Evolutionary conservation across 2,113 vertebrate species (phyloP).

Genomic region (Sturnira hondurensis): DNA sequence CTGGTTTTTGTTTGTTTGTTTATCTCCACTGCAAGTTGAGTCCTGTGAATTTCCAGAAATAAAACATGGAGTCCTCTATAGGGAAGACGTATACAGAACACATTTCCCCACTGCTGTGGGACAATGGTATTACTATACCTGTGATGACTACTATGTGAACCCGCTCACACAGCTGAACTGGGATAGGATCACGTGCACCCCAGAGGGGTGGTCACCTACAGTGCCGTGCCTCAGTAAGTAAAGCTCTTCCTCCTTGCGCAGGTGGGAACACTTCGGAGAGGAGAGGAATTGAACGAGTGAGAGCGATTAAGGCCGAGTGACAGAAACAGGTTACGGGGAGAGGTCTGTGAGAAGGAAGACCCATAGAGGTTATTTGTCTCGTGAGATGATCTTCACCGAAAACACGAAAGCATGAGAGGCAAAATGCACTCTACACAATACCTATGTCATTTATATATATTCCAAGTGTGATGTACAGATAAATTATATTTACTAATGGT

Average conservation of each 20-base stretch:
- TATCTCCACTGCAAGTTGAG: slow-evolving; percentile 62
- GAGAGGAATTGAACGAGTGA: background rate
- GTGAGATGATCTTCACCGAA: background rate
- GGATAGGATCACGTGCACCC: background rate
- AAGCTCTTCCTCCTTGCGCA: no score
- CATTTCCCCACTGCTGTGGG: background rate
- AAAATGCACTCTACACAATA: background rate
- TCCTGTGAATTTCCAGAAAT: slow-evolving; percentile 67
- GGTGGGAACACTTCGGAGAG: background rate
- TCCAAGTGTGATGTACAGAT: background rate
- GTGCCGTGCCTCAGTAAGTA: background rate
- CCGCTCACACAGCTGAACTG: no score
- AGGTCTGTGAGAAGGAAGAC: background rate
- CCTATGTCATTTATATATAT: background rate
- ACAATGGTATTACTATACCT: fast-evolving
- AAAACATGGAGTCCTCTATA: no score
- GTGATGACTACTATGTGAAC: fast-evolving
- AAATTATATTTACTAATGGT: background rate
- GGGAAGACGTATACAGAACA: background rate
- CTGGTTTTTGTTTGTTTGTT: background rate
- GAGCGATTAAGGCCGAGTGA: background rate
- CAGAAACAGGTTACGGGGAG: no score
- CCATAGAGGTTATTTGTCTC: background rate
- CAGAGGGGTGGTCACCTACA: background rate
- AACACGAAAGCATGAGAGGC: background rate